These are phyloP conservation scores for Hoplodrina blanda DNA, from an alignment of 2,888 invertebrate species.

Conservation along the genomic window DNA sequence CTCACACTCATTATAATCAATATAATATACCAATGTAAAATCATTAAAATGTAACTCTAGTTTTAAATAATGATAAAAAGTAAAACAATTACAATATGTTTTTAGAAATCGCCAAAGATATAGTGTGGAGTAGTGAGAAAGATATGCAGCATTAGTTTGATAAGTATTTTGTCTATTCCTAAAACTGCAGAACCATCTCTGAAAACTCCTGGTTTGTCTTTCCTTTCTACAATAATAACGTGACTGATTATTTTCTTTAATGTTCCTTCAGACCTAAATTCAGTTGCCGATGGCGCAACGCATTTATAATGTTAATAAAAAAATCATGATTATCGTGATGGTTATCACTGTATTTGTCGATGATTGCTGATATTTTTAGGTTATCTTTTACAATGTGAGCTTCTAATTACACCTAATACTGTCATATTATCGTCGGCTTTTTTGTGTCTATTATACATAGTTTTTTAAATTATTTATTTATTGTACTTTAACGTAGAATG, in stretches of 20 bases:
- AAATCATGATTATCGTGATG: slow-evolving; percentile 51
- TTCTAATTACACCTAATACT: slow-evolving; percentile 20
- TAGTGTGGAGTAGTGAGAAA: neutral
- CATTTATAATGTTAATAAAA: slow-evolving; percentile 41
- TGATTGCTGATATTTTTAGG: slow-evolving; percentile 33
- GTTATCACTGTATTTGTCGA: slow-evolving; percentile 37
- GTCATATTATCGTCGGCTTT: neutral
- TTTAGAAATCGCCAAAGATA: neutral
- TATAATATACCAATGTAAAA: neutral
- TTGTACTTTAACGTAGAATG: too few species aligned
- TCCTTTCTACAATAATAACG: neutral
- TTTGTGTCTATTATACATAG: neutral
- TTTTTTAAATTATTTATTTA: neutral
- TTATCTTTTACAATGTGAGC: slow-evolving; percentile 35
- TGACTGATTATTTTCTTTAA: neutral
- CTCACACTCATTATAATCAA: too few species aligned
- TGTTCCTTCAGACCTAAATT: slow-evolving; percentile 6
- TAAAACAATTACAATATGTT: neutral
- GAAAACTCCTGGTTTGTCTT: neutral
- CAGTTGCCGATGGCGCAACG: slow-evolving; percentile 23
- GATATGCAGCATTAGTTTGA: neutral
- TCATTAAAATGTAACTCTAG: neutral
- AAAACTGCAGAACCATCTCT: neutral
- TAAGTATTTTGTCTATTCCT: neutral
- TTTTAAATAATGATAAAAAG: neutral